Conservation (phyloP, 37 sponge, comb jelly and placozoan genomes). For the Diacarnus erythraeanus region DNA sequence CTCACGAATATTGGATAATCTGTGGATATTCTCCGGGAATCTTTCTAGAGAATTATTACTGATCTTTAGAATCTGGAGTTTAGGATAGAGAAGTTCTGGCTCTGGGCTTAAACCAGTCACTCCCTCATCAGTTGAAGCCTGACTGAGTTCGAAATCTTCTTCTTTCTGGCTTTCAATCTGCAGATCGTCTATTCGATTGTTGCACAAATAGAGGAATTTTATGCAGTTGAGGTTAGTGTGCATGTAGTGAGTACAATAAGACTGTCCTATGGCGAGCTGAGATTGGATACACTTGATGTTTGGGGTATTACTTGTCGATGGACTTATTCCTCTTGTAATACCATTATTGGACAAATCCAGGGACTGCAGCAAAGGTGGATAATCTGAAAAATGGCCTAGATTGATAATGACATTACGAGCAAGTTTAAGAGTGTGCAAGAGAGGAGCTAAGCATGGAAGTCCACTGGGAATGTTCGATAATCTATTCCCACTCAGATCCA, state of each 20-base stretch:
- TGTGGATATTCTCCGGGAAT: slow-evolving; percentile 42
- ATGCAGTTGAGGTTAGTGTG: slow-evolving; percentile 24
- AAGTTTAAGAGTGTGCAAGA: slow-evolving; percentile 46
- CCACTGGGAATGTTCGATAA: slow-evolving; percentile 38
- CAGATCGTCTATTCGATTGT: slow-evolving; percentile 35
- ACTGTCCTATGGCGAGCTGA: neutral
- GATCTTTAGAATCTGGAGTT: slow-evolving; percentile 40
- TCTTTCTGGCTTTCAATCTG: neutral
- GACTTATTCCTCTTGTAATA: neutral
- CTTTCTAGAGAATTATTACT: slow-evolving; percentile 25
- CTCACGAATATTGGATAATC: slow-evolving; percentile 19
- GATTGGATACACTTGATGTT: slow-evolving; percentile 38
- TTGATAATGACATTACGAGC: slow-evolving; percentile 31
- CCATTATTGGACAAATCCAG: slow-evolving; percentile 36
- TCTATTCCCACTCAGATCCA: slow-evolving; percentile 58
- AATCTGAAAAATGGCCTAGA: slow-evolving; percentile 33
- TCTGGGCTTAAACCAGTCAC: neutral
- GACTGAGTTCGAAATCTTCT: neutral
- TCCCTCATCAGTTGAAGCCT: neutral
- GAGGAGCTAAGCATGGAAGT: slow-evolving; percentile 64
- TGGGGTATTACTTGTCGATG: neutral
- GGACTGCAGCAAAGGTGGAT: slow-evolving; percentile 36
- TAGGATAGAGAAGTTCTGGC: slow-evolving; percentile 29
- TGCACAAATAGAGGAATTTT: slow-evolving; percentile 30
- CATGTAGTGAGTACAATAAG: slow-evolving; percentile 21